Base-by-base conservation (phyloP, 2,797 vertebrate genomes). In the Psittacula echo region DNA sequence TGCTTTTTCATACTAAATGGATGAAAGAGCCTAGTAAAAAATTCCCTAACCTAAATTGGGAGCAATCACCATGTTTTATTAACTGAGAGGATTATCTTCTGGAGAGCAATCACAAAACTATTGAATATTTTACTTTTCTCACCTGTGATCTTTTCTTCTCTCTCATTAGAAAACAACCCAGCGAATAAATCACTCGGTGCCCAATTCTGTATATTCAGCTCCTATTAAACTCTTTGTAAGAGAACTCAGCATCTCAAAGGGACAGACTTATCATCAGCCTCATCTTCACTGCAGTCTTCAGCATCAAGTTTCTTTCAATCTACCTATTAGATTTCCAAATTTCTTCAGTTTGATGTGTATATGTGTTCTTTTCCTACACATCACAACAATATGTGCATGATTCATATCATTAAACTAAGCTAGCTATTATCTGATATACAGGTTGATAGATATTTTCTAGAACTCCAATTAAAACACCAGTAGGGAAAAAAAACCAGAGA, bases 101-200 rank as follows among this genome's bases (percentile, higher is more conserved):
- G 34, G 84, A 96, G 78, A 93, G 94, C 86, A 97, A 96, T 94
- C 94, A 94, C 71, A 85, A 95, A 95, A 94, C 93, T 95, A 95
- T 41, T 96, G 95, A 96, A 95, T 95, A 95, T 95, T 95, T 97
- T 94, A 93, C 89, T 96, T 95, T 86, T 89, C 81, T 95, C 89
- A 95, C 96, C 84, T 94, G 75, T 74, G 93, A 96, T 95, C 93
- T 90, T 95, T 97, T 96, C 90, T 96, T 95, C 92, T 77, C 8
- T 90, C 93, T 96, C 93, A 95, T 93, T 96, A 89, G 92, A 95
- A 90, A 95, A 95, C 90, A 96, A 94, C 51, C 20, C 61, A 79
- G 72, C 93, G 95, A 96, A 95, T 96, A 92, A 97, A 95, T 95
- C 92, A 96, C 79, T 86, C 86, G 11, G 58, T 42, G 58, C 76